Evolutionary conservation across 2,888 invertebrate genomes (phyloP), one percentile per base, ranked within the genome.

Genomic region (Sclerodermus sp.): DNA sequence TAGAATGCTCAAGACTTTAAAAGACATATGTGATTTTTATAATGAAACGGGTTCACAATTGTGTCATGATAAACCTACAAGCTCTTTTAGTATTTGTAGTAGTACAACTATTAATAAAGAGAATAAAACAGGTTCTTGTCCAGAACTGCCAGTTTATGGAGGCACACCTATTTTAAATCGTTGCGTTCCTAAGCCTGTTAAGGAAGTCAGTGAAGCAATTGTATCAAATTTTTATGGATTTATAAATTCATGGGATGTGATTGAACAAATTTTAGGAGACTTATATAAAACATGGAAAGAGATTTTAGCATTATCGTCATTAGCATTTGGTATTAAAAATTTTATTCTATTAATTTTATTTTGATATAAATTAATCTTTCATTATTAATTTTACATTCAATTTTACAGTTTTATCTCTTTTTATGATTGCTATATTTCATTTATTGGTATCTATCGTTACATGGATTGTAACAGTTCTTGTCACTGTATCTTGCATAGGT

Each of bases 251-350:
- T 92, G 93, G 88, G 93, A 93, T 74, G 85, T 89, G 30, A 85
- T 93, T 64, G 92, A 94, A 78, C 92, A 94, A 79, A 87, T 94
- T 75, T 80, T 95, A 31, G 88, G 89, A 43, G 96, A 96, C 79
- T 81, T 96, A 6, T 93, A 93, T 73, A 87, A 88, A 53, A 90
- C 92, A 34, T 94, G 94, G 93, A 87, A 85, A 68, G 87, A 91
- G 76, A 90, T 96, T 79, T 82, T 92, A 43, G 85, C 85, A 31
- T 84, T 95, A 67, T 88, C 90, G 46, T 86, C 89, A 54, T 79
- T 94, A 52, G 87, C 94, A 54, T 85, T 95, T 71, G 84, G 94
- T 94, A 83, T 82, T n/a, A n/a, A n/a, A n/a, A n/a, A n/a, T n/a
- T n/a, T n/a, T n/a, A n/a, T n/a, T n/a, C n/a, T n/a, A n/a, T n/a